Percentiles rank a stretch among this genome's conserved stretches.
These are phyloP conservation scores for Tolypeutes matacus DNA, from an alignment of 2,797 vertebrate species.

Conservation along the genomic window DNA sequence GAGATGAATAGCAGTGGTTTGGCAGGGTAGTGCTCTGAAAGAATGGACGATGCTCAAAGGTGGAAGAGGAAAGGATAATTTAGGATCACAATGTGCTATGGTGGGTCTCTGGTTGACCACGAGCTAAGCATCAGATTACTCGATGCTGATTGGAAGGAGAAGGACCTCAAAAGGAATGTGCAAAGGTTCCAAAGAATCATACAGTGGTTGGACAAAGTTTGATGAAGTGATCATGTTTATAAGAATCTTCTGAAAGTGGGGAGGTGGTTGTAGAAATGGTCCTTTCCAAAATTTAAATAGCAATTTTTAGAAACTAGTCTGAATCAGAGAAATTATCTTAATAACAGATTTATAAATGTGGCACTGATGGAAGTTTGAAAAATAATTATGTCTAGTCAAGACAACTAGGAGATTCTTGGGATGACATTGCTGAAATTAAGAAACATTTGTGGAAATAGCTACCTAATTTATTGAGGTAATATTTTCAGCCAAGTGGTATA, in stretches of 20 bases:
- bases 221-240: background rate
- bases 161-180: background rate
- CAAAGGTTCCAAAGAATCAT: background rate
- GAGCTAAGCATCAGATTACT: background rate
- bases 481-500: background rate
- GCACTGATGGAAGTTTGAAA: conserved; percentile 4
- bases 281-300: background rate
- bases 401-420: background rate
- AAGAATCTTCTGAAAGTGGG: background rate
- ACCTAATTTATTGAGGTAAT: background rate
- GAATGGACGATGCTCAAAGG: background rate
- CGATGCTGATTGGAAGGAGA: background rate
- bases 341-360: background rate
- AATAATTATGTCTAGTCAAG: conserved; percentile 14
- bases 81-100: background rate
- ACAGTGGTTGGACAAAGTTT: background rate
- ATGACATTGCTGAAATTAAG: background rate
- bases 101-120: background rate
- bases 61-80: background rate
- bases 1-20: background rate
- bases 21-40: background rate
- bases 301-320: background rate
- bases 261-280: background rate
- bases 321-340: conserved; percentile 5
- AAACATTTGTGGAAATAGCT: background rate